Conservation (phyloP, 1,140 invertebrate species). For the Rhagoletis pomonella region DNA sequence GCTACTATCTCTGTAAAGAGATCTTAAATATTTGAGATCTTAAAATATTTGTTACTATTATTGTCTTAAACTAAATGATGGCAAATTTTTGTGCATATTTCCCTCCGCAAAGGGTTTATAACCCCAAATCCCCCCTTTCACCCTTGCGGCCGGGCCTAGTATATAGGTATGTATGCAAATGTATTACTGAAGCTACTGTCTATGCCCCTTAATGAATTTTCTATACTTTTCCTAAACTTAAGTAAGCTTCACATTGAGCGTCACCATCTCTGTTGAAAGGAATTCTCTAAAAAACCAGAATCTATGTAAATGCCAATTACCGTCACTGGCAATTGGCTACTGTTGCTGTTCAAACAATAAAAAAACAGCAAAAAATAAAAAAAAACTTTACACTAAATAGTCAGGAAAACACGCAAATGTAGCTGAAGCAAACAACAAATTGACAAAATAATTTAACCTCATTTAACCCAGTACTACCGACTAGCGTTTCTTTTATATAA, state of each 20-base stretch:
- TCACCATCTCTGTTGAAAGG: neutral
- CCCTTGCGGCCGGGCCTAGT: too few species aligned
- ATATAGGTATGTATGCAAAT: too few species aligned
- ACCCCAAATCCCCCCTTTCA: too few species aligned
- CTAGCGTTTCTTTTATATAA: neutral
- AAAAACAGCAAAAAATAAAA: neutral
- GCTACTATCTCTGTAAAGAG: too few species aligned
- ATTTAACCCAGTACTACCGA: slow-evolving; percentile 38
- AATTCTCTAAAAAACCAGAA: neutral
- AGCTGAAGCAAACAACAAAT: slow-evolving; percentile 53
- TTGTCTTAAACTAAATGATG: too few species aligned
- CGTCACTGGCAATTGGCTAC: slow-evolving; percentile 38
- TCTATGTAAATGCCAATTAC: slow-evolving; percentile 45
- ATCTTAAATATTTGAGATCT: too few species aligned
- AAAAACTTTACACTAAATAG: slow-evolving; percentile 11
- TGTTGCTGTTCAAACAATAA: neutral
- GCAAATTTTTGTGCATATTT: too few species aligned
- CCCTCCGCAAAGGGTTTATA: too few species aligned
- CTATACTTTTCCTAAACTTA: neutral
- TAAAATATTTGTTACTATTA: too few species aligned
- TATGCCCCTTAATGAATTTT: neutral
- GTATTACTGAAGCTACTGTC: too few species aligned
- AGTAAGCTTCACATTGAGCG: neutral
- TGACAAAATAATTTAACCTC: slow-evolving; percentile 58
- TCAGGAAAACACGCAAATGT: slow-evolving; percentile 39